Evolutionary conservation across 2,797 vertebrate species (phyloP), one percentile per base, ranked within the genome.

Genomic region (Otus scops): DNA sequence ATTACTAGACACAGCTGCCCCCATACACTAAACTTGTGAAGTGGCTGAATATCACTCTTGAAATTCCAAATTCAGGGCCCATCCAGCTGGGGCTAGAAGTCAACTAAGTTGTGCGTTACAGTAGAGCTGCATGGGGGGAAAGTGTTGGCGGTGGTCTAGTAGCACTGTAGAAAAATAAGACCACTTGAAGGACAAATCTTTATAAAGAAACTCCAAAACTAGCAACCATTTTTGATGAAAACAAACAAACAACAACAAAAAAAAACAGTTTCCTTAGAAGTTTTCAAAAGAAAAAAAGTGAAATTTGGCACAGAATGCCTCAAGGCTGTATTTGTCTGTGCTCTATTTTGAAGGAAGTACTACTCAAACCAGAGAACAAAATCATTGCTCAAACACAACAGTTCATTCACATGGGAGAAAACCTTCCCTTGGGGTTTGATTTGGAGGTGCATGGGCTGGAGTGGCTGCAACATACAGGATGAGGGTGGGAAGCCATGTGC

Each of bases 1-100:
- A 97, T 93, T 92, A 93, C 96, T 92, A 85, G 95, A 36, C 64
- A 82, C 51, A 87, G 75, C 45, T 93, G 54, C 61, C 92, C 76
- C 92, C 63, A 57, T 54, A 30, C 27, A 82, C 80, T 75, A 82
- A 85, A 95, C 74, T 79, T 51, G 53, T 73, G 88, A 90, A 96
- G 93, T 76, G 69, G 43, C 50, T 93, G 65, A 82, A 74, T 86
- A 85, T 53, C 43, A 39, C 76, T 79, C 77, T 70, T 51, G 81
- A 89, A 94, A 88, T 77, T 83, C 74, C 67, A 77, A 14, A 78
- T 79, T 70, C 85, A 83, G 45, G 32, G 19, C 41, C 34, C 67
- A 76, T 80, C 48, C 48, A 68, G 45, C n/a, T 8, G 6, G 80
- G 70, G 36, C 21, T 92, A 64, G 71, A 60, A 88, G 68, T 65